These are phyloP conservation scores for Himalopsyche japonica DNA, from an alignment of 2,888 invertebrate genomes.

Conservation along the genomic window DNA sequence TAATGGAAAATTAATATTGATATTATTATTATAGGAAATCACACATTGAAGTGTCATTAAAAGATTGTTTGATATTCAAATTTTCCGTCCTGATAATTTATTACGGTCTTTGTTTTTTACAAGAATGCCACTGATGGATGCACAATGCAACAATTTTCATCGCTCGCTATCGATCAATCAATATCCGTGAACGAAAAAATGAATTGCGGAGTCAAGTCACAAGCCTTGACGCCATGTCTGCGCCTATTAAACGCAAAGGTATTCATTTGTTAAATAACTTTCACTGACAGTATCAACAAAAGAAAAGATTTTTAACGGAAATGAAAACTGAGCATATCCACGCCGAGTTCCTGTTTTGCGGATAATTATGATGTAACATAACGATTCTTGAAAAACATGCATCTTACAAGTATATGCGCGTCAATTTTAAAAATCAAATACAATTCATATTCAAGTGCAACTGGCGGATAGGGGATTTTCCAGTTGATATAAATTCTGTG, in stretches of 20 bases:
- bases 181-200: not conserved
- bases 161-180: not conserved
- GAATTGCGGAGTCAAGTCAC: not conserved
- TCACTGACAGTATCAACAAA: not conserved
- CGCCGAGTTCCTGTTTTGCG: not conserved
- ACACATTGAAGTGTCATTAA: too few relatives aligned
- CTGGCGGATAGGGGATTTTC: too few relatives aligned
- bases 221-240: not conserved
- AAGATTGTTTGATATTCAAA: too few relatives aligned
- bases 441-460: too few relatives aligned
- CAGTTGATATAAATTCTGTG: too few relatives aligned
- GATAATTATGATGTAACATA: not conserved
- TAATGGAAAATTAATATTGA: too few relatives aligned
- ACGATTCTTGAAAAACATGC: not conserved
- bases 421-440: too few relatives aligned
- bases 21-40: too few relatives aligned
- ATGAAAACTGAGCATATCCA: not conserved
- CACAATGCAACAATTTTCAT: not conserved
- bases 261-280: not conserved
- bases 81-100: too few relatives aligned
- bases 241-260: not conserved
- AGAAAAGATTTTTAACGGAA: not conserved
- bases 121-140: not conserved
- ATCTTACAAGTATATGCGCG: not conserved
- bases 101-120: too few relatives aligned